Evolutionary conservation across 92 coral and sea anemone species (phyloP), one percentile per base, ranked within the genome.

Genomic region (Nematostella vectensis): DNA sequence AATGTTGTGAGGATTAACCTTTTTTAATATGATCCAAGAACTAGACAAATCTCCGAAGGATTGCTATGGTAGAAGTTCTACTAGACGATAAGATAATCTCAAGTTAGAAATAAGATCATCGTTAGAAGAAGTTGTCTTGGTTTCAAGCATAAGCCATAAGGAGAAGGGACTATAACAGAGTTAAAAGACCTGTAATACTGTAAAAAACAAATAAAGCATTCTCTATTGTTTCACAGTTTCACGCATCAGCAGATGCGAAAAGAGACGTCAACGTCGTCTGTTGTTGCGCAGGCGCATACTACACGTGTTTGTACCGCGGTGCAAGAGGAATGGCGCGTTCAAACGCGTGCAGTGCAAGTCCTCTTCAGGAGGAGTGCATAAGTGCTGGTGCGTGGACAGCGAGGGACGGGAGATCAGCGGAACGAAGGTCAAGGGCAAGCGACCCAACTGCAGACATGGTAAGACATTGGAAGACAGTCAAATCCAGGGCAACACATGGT

Each of bases 331-430:
- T 54, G 99, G 99, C 1, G 66, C 77, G 1, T 93, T 78, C 39
- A 71, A 62, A 57, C 60, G 68, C n/a, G 63, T 54, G 2, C 99
- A 93, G 59, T 93, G 99, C 40, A 45, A 54, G 30, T 55, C 65
- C 2, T n/a, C 30, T 11, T 6, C 11, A 9, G 23, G 4, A 9
- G 42, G 9, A 15, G 42, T 15, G 9, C 8, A 15, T 36, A 56
- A 45, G 37, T 93, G 99, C 43, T 93, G 99, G 99, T 93, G 99
- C 28, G 99, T 86, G 3, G 65, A 83, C 37, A 57, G 59, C 6
- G 61, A 71, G 3, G 99, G 99, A 1, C 78, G 44, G 47, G 67
- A 61, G 60, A 71, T 86, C 10, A 43, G 57, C 6, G 93, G 81
- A 25, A 85, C 99, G 1, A 69, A 30, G 65, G 68, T 68, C 56